phyloP scores from a whole-genome alignment of 2,888 invertebrate species.

The Euproctis similis region DNA sequence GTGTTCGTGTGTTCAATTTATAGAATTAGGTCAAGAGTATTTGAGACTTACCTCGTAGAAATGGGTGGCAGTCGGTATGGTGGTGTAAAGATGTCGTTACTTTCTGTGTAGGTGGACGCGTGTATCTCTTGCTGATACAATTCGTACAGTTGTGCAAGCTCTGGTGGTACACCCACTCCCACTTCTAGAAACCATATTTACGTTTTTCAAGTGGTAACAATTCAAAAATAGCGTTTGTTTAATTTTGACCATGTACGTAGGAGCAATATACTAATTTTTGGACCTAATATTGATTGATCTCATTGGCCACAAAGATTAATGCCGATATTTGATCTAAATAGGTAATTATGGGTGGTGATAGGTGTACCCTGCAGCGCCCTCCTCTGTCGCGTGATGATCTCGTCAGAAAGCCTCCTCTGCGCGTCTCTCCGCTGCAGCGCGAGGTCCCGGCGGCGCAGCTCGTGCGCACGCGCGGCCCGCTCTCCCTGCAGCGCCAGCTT shows the following conservation, averaged over 20 bases:
- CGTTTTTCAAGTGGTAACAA: too few relatives aligned
- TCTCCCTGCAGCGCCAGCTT: constrained; percentile 94
- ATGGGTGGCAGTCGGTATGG: constrained; percentile 79
- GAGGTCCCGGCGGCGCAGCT: constrained; percentile 88
- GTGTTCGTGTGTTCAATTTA: too few relatives aligned
- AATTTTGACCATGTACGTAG: too few relatives aligned
- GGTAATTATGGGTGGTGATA: too few relatives aligned
- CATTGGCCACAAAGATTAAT: too few relatives aligned
- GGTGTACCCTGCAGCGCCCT: constrained; percentile 86
- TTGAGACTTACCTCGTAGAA: constrained; percentile 66
- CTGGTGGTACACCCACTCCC: constrained; percentile 81
- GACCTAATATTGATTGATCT: too few relatives aligned
- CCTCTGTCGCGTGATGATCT: constrained; percentile 92
- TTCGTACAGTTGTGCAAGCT: constrained; percentile 86
- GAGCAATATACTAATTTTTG: too few relatives aligned
- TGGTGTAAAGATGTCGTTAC: constrained; percentile 70
- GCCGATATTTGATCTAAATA: too few relatives aligned
- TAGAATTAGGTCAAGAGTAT: too few relatives aligned
- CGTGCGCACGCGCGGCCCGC: constrained; percentile 88
- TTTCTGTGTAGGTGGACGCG: constrained; percentile 84
- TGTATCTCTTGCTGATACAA: constrained; percentile 92
- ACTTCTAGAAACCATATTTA: too few relatives aligned
- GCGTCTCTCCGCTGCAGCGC: constrained; percentile 88
- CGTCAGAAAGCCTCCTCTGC: constrained; percentile 90
- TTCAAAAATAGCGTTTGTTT: too few relatives aligned